Base-by-base conservation (phyloP, 2,797 vertebrate genomes). In the Phrynocephalus vlangalii region DNA sequence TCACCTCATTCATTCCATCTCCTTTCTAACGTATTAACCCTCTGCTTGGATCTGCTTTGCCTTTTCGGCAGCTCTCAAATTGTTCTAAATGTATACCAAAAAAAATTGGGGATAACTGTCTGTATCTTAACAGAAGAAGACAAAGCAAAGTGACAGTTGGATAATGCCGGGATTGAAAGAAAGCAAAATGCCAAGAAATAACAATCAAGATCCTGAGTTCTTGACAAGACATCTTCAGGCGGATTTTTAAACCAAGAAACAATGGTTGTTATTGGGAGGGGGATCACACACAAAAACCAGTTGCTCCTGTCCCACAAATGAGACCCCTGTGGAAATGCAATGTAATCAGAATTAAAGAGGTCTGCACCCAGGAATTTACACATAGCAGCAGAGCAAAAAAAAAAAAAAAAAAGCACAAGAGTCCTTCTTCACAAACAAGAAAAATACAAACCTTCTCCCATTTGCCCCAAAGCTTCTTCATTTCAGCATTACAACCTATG, bases 1-100 rank as follows among this genome's bases (percentile, higher is more conserved):
- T 89, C 87, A 86, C 85, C 82, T 92, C 78, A 72, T 89, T 89
- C 30, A 52, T 68, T 2, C 88, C 91, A 86, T 89, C 83, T 81
- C 20, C 56, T 86, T 90, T 87, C 79, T 86, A 85, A 52, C 76
- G 87, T 91, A 90, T 91, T 82, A 60, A 86, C 20, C 6, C 22
- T 8, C 2, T 86, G 76, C 90, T 94, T 87, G 78, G 86, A 91
- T 28, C 22, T 38, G 91, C 87, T 5, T 52, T 48, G 52, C 82
- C 68, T 24, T 84, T 86, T 63, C 70, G 33, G 44, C 33, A 16
- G 5, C 11, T 73, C 68, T 84, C 52, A 3, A 16, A 79, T 60
- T 44, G 44, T 80, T 9, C 38, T 30, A 86, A 50, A 71, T 44
- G 71, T 52, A 50, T 52, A 48, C 70, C n/a, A 86, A 86, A 73